Percentiles rank a stretch among this genome's conserved stretches.
phyloP scores from a whole-genome alignment of 2,113 vertebrate genomes.

The Proteles cristata region DNA sequence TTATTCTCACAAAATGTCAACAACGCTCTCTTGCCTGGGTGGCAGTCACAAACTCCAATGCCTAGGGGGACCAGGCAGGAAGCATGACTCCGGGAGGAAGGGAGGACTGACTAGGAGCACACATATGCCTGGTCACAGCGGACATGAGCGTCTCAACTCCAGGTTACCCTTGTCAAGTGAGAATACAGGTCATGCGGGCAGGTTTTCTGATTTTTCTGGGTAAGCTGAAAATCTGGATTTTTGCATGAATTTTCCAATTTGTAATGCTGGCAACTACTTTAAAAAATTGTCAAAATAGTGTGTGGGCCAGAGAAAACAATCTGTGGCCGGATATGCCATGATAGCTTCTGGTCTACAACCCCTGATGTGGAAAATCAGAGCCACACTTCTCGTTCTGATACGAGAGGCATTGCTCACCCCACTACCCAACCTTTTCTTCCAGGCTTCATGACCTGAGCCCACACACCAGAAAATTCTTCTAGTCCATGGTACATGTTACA shows the following conservation, averaged over 20 bases:
- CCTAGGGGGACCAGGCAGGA: background rate
- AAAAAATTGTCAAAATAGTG: background rate
- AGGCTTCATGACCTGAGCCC: background rate
- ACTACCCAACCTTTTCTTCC: background rate
- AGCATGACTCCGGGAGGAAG: background rate
- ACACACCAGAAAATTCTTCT: background rate
- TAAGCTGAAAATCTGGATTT: background rate
- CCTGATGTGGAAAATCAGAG: background rate
- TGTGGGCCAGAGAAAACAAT: conserved; percentile 23
- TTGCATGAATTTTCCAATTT: background rate
- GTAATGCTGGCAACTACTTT: background rate
- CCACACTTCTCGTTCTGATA: background rate
- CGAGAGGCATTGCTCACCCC: fast-evolving
- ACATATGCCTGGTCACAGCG: background rate
- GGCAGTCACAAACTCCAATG: background rate
- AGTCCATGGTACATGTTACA: fast-evolving
- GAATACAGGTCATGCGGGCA: background rate
- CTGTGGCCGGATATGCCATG: background rate
- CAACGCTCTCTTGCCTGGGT: background rate
- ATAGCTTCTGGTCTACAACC: background rate
- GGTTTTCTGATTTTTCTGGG: background rate
- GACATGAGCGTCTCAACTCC: background rate
- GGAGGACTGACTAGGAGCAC: background rate
- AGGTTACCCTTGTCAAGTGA: background rate
- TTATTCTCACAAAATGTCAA: background rate